Evolutionary conservation across 2,797 vertebrate genomes (phyloP).

Genomic region (Artibeus jamaicensis): DNA sequence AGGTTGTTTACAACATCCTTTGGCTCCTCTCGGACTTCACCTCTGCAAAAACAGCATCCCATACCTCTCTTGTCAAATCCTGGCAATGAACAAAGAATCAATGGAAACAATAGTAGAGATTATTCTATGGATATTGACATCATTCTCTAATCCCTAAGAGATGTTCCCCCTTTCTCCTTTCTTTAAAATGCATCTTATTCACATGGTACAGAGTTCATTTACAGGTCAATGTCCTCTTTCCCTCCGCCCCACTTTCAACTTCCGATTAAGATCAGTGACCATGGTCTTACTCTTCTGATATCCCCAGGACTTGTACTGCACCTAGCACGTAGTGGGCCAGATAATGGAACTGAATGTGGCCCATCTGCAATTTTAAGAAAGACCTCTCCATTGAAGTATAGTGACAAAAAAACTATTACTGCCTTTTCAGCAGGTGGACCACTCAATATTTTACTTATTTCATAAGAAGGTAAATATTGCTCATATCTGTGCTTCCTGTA

Average conservation of each 20-base stretch:
- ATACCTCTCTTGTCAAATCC: neutral
- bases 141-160: neutral
- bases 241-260: neutral
- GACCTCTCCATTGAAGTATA: neutral
- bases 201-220: neutral
- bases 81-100: neutral
- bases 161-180: neutral
- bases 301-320: neutral
- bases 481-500: slow-evolving; percentile 22
- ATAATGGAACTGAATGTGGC: neutral
- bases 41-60: neutral
- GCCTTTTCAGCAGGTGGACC: neutral
- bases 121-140: neutral
- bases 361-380: slow-evolving; percentile 35
- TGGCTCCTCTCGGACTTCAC: neutral
- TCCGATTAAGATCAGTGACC: neutral
- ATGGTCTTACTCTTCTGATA: neutral
- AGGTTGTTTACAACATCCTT: neutral
- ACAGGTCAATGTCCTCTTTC: slow-evolving; percentile 8
- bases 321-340: neutral
- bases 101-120: neutral
- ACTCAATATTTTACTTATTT: slow-evolving; percentile 50
- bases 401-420: slow-evolving; percentile 19
- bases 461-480: slow-evolving; percentile 30
- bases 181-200: slow-evolving; percentile 11